Evolutionary conservation across 2,888 invertebrate species (phyloP), one percentile per base, ranked within the genome.

Genomic region (Phortica okadai): DNA sequence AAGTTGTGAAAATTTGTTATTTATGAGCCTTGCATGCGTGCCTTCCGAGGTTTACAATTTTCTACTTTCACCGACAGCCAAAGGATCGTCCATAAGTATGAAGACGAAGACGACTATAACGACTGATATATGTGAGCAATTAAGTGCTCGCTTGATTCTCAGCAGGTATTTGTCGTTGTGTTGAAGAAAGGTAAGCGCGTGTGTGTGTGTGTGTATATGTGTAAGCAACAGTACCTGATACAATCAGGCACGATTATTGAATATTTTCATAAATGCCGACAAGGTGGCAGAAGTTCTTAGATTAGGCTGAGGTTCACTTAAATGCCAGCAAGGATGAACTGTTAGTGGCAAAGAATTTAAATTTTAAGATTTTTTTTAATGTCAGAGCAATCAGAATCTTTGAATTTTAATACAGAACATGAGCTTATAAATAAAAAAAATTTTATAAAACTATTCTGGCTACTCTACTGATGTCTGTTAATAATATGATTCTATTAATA

Each of bases 11-110:
- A 56, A 78, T 78, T 82, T 79, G 79, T 86, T 87, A 86, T 86
- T 87, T 88, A 86, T 86, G 83, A 79, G 84, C 74, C 79, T 84
- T 86, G 85, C 87, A 86, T 87, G 85, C 85, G 88, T 87, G 87
- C 80, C 82, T 80, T 86, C 33, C 21, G 5, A 14, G 14, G 80
- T 84, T 86, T 85, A 83, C 83, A 83, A 79, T 84, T 81, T 78
- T 80, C 62, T 50, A 50, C 50, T 14, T 11, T 14, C 50, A 50
- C 14, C 50, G 50, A 50, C 50, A 14, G 64, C 41, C 41, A 14
- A n/a, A 16, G 64, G 64, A 64, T 64, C 33, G 14, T n/a, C 50
- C 44, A 41, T 54, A 42, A 44, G 8, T 44, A 42, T n/a, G 41
- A n/a, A n/a, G 59, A 0, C 14, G 42, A 59, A 0, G 41, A 56